Evolutionary conservation across 2,797 vertebrate genomes (phyloP), one percentile per base, ranked within the genome.

Genomic region (Eulemur rubriventer): DNA sequence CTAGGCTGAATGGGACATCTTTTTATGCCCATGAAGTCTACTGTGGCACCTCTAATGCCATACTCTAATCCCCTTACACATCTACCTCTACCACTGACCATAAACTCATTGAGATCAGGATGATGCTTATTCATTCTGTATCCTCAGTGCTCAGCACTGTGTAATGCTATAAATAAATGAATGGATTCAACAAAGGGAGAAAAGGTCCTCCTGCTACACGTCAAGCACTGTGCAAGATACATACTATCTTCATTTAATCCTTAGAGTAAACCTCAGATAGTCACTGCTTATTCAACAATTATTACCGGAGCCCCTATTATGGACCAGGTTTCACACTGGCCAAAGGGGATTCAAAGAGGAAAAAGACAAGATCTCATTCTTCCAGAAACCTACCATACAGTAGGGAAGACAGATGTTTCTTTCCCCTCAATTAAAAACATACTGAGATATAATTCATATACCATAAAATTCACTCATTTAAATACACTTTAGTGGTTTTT

Each of bases 231-330:
- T 55, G 55, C 16, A 85, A 89, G 35, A 70, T 2, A 91, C 79
- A 52, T 35, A 70, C 22, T n/a, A 55, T 67, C n/a, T 92, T 75
- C 46, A 59, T 26, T 89, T 80, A 96, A 20, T 73, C 59, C 30
- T 63, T 81, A 73, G 8, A 65, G 30, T 73, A 96, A 92, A 50
- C n/a, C 63, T 87, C 55, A 75, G 38, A 67, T 2, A 6, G 38
- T 72, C 59, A 87, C 4, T 89, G n/a, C 50, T 85, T 63, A 91
- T 80, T 88, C 35, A 86, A 78, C 30, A 94, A 75, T n/a, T 79
- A 75, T 33, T 82, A 83, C 24, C 16, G 59, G 61, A 80, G n/a
- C 1, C 81, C 33, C 20, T 59, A 69, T 35, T 59, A 80, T 38
- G 38, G 30, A 67, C 18, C 50, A 94, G 67, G 50, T 91, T 95